Base-by-base conservation (phyloP, 2,888 invertebrate genomes). In the Parascotia fuliginaria region DNA sequence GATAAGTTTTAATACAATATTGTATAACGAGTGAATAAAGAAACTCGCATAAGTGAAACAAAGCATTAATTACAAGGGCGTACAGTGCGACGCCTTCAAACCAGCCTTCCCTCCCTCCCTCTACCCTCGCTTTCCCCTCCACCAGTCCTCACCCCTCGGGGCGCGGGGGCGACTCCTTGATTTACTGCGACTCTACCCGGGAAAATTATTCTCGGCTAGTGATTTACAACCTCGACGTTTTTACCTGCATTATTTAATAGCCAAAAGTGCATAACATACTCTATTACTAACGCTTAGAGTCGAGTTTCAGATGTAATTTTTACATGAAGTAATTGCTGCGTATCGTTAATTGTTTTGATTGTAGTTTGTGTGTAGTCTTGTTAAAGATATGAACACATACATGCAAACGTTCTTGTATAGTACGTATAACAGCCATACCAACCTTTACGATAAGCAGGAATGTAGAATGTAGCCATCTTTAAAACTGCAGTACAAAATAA, bases 121-220 rank as follows among this genome's bases (percentile, higher is more conserved):
- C 3, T 15, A 9, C 22, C 7, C 5, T 7, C 7, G 12, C 9
- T n/a, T 39, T n/a, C 39, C 9, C 6, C 9, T 33, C 32, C 19
- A 39, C 55, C 7, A 24, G 24, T 24, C 64, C 24, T 41, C 34
- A 15, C 22, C 48, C 32, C 27, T 31, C 19, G 19, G 19, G 19
- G 19, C 15, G 34, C 16, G 9, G 27, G 47, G 52, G 57, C 55
- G 59, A 53, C 62, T 68, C 73, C 60, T 67, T 67, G 70, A 67
- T 67, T 67, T 85, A 82, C 82, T 73, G 71, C 69, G 69, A 65
- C 63, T 51, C 71, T 60, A 53, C 65, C 61, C 73, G 70, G 70
- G 77, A 77, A 79, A 84, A 87, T 86, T 85, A 84, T 87, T 79
- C 82, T 77, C 81, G 69, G 70, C 70, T 70, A 73, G 75, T 87